Percentiles rank a stretch among this genome's conserved stretches.
Evolutionary conservation across 2,113 vertebrate species (phyloP).

Genomic region (Electrona antarctica): DNA sequence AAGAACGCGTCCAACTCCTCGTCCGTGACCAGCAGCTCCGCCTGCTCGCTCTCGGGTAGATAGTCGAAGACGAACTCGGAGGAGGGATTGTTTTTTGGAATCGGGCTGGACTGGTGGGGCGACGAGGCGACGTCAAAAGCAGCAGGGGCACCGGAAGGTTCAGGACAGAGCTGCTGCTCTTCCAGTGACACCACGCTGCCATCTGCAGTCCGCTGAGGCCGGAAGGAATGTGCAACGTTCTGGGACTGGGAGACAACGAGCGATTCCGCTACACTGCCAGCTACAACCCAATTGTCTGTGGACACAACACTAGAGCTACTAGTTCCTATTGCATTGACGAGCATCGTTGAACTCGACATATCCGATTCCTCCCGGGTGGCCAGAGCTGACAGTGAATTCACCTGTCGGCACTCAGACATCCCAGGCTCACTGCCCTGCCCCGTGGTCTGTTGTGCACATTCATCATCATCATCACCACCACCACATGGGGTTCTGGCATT

Average conservation of each 20-base stretch:
- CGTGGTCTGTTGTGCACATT: conserved; percentile 39
- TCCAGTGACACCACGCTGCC: conserved; percentile 46
- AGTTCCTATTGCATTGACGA: not conserved
- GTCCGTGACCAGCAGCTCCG: conserved; percentile 83
- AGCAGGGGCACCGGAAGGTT: conserved; percentile 6
- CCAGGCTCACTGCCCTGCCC: conserved; percentile 46
- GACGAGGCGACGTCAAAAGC: conserved; percentile 27
- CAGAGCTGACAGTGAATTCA: conserved; percentile 34
- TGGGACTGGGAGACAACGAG: too few species aligned
- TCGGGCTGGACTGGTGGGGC: conserved; percentile 48
- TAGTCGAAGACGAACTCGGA: conserved; percentile 77
- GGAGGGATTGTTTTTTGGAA: conserved; percentile 19
- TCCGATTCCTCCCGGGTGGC: conserved; percentile 19
- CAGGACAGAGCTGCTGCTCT: conserved; percentile 25
- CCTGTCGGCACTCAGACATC: conserved; percentile 46
- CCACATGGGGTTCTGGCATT: conserved; percentile 40
- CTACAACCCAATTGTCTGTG: conserved; percentile 26
- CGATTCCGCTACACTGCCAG: too few species aligned
- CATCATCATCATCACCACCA: conserved; percentile 23
- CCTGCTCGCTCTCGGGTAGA: conserved; percentile 80
- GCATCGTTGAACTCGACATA: not conserved
- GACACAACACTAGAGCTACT: conserved; percentile 20
- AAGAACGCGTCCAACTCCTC: conserved; percentile 94
- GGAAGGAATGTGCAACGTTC: not conserved
- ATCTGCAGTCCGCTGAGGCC: conserved; percentile 40